phyloP scores from a whole-genome alignment of 2,888 invertebrate species.

The Apamea anceps region DNA sequence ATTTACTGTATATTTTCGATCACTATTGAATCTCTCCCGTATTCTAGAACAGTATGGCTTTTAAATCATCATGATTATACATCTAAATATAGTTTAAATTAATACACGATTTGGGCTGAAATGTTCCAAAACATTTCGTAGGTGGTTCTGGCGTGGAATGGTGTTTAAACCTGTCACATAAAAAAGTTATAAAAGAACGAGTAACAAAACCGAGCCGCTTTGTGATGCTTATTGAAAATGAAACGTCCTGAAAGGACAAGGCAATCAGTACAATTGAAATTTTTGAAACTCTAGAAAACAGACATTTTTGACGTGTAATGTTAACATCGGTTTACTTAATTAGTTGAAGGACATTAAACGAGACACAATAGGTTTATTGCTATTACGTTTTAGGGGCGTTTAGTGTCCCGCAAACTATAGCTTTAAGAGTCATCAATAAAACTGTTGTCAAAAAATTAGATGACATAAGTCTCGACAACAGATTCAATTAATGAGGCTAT shows the following conservation, averaged over 20 bases:
- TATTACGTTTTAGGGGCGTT: too few relatives aligned
- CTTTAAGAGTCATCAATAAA: neutral
- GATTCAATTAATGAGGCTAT: neutral
- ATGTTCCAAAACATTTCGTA: slow-evolving; percentile 62
- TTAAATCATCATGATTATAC: slow-evolving; percentile 72
- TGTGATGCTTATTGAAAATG: slow-evolving; percentile 63
- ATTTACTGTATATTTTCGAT: slow-evolving; percentile 42
- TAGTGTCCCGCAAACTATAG: neutral
- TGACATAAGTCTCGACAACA: neutral
- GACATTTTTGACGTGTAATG: neutral
- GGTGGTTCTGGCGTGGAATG: slow-evolving; percentile 77
- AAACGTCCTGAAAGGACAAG: slow-evolving; percentile 14
- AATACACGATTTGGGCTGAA: slow-evolving; percentile 68
- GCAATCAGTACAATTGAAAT: neutral
- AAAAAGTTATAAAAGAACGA: slow-evolving; percentile 43
- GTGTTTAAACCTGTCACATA: slow-evolving; percentile 68
- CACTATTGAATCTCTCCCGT: slow-evolving; percentile 34
- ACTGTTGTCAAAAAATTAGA: slow-evolving; percentile 4
- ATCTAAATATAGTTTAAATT: slow-evolving; percentile 69
- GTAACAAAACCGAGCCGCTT: slow-evolving; percentile 54
- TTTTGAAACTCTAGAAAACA: neutral
- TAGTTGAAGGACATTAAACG: neutral
- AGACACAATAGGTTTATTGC: too few relatives aligned
- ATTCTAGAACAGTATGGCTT: slow-evolving; percentile 72
- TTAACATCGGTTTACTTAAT: neutral